Evolutionary conservation across 2,888 invertebrate species (phyloP).

Genomic region (Zygogramma bicolorata): DNA sequence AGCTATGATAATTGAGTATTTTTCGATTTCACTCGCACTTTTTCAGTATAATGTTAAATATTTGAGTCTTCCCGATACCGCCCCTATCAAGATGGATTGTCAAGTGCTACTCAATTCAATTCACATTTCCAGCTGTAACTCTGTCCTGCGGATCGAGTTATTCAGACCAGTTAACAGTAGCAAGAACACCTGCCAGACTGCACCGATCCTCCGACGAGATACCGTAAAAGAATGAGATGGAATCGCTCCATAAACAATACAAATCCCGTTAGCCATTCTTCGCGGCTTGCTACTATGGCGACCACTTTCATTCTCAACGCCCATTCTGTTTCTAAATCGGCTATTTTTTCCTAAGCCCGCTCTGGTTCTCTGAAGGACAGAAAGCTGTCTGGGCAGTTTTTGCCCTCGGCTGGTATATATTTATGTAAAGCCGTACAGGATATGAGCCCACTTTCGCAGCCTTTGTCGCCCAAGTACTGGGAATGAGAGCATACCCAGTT

Average conservation of each 20-base stretch:
- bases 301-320: constrained; percentile 44
- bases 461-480: not conserved
- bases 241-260: constrained; percentile 43
- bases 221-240: constrained; percentile 42
- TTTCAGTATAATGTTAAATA: not conserved
- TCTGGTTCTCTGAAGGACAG: constrained; percentile 16
- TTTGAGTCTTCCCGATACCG: not conserved
- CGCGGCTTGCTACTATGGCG: constrained; percentile 23
- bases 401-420: not conserved
- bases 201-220: constrained; percentile 31
- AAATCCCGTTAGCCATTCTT: constrained; percentile 43
- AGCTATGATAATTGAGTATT: not conserved
- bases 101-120: not conserved
- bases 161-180: constrained; percentile 13
- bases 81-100: not conserved
- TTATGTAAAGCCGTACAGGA: constrained; percentile 7
- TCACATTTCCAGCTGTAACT: not conserved
- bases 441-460: constrained; percentile 4
- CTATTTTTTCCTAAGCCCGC: constrained; percentile 18
- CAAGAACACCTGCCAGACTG: constrained; percentile 25
- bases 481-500: constrained; percentile 1
- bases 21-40: not conserved
- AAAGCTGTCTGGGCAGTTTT: not conserved
- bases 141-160: not conserved
- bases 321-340: constrained; percentile 18